Percentiles rank a stretch among this genome's conserved stretches.
phyloP scores from a whole-genome alignment of 2,888 invertebrate species.

The Pristionchus entomophagus region DNA sequence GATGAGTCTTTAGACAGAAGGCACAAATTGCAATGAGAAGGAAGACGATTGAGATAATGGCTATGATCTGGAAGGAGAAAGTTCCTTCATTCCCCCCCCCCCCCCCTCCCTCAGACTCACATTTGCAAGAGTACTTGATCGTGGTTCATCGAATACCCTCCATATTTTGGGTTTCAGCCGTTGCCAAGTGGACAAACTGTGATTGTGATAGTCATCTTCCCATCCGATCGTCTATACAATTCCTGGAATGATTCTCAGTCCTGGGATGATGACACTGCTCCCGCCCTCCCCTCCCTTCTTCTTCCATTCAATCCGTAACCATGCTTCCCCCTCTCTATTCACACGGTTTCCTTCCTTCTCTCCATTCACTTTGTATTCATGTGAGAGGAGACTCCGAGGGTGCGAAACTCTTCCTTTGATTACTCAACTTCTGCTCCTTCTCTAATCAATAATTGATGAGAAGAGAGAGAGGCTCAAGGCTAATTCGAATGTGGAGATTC shows the following conservation, averaged over 20 bases:
- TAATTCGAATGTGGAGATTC: constrained; percentile 16
- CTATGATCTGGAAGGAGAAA: constrained; percentile 86
- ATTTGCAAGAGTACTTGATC: constrained; percentile 96
- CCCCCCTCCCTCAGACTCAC: constrained; percentile 78
- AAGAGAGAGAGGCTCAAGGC: constrained; percentile 77
- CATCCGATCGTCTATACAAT: constrained; percentile 88
- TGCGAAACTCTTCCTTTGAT: constrained; percentile 4
- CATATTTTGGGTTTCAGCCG: constrained; percentile 96
- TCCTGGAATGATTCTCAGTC: constrained; percentile 55
- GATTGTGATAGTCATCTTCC: constrained; percentile 93
- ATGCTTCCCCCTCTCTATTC: neutral
- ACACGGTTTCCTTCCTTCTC: neutral
- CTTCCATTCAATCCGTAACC: neutral
- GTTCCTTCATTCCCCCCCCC: neutral
- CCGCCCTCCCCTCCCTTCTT: too few species aligned
- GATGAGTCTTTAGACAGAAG: constrained; percentile 96
- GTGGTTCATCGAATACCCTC: constrained; percentile 99
- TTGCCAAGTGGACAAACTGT: constrained; percentile 87
- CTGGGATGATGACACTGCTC: too few species aligned
- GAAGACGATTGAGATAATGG: constrained; percentile 93
- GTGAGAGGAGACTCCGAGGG: neutral
- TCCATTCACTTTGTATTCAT: neutral
- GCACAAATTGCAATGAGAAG: constrained; percentile 95
- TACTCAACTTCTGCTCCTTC: constrained; percentile 19
- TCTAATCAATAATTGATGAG: constrained; percentile 78